These are phyloP conservation scores for Aphidius gifuensis DNA, from an alignment of 1,140 invertebrate species.

Conservation along the genomic window DNA sequence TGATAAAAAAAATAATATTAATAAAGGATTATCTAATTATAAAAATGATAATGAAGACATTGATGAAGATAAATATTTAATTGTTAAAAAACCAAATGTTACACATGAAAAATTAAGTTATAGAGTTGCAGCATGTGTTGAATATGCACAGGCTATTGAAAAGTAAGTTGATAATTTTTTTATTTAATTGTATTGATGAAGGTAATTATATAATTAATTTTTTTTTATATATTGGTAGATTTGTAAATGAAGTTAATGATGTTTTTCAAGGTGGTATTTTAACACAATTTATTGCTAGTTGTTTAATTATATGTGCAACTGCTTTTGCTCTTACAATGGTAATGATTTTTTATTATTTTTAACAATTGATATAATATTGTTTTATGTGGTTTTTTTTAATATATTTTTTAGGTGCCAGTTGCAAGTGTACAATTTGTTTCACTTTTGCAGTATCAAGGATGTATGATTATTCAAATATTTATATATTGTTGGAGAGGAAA, in stretches of 20 bases:
- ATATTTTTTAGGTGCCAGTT: constrained; percentile 8
- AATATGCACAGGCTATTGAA: not conserved
- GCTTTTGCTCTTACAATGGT: constrained; percentile 18
- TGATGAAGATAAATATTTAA: no score
- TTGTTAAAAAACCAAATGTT: not conserved
- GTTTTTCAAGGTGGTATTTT: constrained; percentile 14
- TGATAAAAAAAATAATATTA: not conserved
- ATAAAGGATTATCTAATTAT: not conserved
- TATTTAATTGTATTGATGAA: not conserved
- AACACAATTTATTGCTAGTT: constrained; percentile 13
- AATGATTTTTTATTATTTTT: constrained; percentile 1
- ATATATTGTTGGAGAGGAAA: constrained; percentile 14
- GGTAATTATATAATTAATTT: not conserved
- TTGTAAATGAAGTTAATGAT: constrained; percentile 11
- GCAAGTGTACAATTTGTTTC: constrained; percentile 11
- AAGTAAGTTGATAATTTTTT: not conserved
- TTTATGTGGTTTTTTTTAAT: not conserved
- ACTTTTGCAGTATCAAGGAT: constrained; percentile 10
- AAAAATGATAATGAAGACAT: not conserved
- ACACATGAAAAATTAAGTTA: not conserved
- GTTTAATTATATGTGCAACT: constrained; percentile 19
- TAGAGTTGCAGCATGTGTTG: not conserved
- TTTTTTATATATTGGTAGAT: not conserved
- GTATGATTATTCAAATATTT: constrained; percentile 21
- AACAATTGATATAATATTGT: no score